Conservation (phyloP, 2,797 vertebrate genomes). For the Momotus momota region DNA sequence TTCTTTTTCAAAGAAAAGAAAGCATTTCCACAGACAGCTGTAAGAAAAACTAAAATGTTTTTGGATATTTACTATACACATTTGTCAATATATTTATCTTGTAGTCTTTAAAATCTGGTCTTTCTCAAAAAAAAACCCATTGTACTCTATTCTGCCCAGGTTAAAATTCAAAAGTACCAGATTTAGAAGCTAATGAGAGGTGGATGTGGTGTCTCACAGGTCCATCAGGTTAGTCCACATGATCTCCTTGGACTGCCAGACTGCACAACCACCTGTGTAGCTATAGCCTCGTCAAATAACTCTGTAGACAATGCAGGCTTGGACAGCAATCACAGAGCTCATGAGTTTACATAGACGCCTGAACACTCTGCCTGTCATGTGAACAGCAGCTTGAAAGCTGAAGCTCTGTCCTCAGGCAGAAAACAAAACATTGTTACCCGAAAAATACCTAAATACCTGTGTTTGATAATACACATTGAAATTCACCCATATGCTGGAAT, state of each 20-base stretch:
- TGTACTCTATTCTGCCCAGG: neutral
- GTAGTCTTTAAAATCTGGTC: neutral
- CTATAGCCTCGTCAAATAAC: neutral
- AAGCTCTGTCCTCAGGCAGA: neutral
- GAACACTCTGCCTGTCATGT: neutral
- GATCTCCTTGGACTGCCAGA: neutral
- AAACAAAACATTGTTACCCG: neutral
- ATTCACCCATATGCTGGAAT: rapidly evolving
- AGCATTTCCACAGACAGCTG: neutral
- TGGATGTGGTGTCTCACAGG: neutral
- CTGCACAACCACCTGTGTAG: rapidly evolving
- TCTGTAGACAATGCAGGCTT: neutral
- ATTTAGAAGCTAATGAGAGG: neutral
- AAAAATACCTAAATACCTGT: neutral
- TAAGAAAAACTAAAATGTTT: neutral
- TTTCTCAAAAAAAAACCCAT: neutral
- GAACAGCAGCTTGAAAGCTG: neutral
- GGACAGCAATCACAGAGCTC: neutral
- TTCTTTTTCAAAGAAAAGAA: neutral
- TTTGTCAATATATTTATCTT: neutral
- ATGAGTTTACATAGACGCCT: neutral
- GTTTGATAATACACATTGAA: neutral
- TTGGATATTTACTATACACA: neutral
- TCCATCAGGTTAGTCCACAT: rapidly evolving
- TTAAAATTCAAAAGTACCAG: neutral